phyloP scores from a whole-genome alignment of 1,140 invertebrate species.

The Lepidurus arcticus region DNA sequence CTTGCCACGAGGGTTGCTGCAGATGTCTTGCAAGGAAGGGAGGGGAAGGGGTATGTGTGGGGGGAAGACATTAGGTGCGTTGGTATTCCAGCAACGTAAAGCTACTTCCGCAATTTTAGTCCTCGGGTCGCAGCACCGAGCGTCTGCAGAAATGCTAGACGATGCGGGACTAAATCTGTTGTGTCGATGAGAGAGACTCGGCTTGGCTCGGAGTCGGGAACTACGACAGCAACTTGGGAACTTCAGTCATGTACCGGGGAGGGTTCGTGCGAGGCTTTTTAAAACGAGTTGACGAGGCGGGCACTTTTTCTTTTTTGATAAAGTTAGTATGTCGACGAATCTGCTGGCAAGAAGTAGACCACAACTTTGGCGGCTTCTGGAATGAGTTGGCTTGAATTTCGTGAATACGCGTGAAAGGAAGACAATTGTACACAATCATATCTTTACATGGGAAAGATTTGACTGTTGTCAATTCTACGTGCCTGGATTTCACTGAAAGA shows the following conservation, averaged over 20 bases:
- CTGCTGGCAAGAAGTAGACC: too few relatives aligned
- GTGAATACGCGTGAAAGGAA: too few relatives aligned
- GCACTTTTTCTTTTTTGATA: not conserved
- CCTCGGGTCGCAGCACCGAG: not conserved
- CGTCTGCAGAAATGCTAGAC: not conserved
- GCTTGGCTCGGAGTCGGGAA: not conserved
- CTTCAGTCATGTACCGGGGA: not conserved
- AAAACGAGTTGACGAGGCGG: not conserved
- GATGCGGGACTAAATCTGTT: not conserved
- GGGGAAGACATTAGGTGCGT: not conserved
- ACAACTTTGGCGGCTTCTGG: too few relatives aligned
- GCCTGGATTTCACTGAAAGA: too few relatives aligned
- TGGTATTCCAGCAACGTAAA: slow-evolving; percentile 7
- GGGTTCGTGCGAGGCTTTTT: not conserved
- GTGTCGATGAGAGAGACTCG: not conserved
- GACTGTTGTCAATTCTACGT: too few relatives aligned
- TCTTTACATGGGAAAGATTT: too few relatives aligned
- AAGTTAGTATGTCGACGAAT: too few relatives aligned
- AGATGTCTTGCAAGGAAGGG: not conserved
- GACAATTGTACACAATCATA: too few relatives aligned
- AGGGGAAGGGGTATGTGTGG: not conserved
- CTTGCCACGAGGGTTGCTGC: not conserved
- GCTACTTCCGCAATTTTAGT: slow-evolving; percentile 8
- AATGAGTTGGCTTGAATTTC: too few relatives aligned
- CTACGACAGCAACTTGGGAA: not conserved